Evolutionary conservation across 2,888 invertebrate species (phyloP), one percentile per base, ranked within the genome.

Genomic region (Chouioia cunea): DNA sequence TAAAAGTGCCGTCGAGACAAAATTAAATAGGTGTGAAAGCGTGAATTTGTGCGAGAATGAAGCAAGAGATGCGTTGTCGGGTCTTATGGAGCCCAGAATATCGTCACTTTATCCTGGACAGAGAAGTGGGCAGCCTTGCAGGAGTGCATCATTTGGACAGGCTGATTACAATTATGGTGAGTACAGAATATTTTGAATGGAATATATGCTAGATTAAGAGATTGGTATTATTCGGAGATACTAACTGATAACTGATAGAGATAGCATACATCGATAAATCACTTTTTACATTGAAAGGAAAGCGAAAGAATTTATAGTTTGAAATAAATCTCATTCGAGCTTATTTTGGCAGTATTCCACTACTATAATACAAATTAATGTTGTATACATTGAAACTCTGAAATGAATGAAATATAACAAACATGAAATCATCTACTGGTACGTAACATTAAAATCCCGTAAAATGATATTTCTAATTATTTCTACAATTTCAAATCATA

Each of bases 121-220:
- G 22, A 58, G 56, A 4, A 46, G 50, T 6, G 58, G 64, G 0
- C 73, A 73, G 77, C 93, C 94, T 1, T 92, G 91, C 82, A 90
- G 95, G 48, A 94, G 94, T 80, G 94, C 94, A 6, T 95, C 95
- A 8, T 95, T 96, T 81, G 94, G 95, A 0, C 94, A 95, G 86
- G 93, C 93, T 73, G 95, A 95, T 83, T 93, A 91, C 79, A 88
- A 77, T 76, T 81, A 82, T 77, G 83, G 84, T 84, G 75, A 77
- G 67, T 36, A 12, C 36, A 36, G 10, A 36, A 36, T 36, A 36
- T 8, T 36, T 36, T 36, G 36, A 36, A 36, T 36, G 10, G 36
- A 6, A 36, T 10, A 36, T 36, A 2, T 36, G 36, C 36, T 36
- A 1, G 36, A 36, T 36, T 36, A 12, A 36, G 1, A 36, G 36